Percentiles rank a stretch among this genome's conserved stretches.
Evolutionary conservation across 1,140 invertebrate species (phyloP).

Genomic region (Atopsyche davidsoni): DNA sequence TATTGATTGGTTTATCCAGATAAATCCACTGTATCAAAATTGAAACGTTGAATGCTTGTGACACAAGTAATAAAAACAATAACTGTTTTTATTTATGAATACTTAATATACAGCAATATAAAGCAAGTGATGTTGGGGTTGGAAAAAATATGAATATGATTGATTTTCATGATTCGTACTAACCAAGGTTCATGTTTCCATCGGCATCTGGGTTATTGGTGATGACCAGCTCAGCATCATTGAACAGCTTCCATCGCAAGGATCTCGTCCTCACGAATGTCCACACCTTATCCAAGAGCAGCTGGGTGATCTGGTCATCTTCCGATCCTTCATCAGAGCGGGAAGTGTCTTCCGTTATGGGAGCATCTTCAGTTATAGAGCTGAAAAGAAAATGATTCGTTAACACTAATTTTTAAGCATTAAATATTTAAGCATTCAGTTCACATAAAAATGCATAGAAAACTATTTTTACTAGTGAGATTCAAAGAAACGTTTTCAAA

Average conservation of each 20-base stretch:
- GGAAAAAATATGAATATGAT: too few relatives aligned
- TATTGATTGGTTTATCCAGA: too few relatives aligned
- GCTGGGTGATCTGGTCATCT: constrained; percentile 61
- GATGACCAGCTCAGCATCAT: constrained; percentile 70
- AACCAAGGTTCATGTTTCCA: constrained; percentile 62
- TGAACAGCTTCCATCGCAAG: constrained; percentile 60
- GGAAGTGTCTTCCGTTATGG: background rate
- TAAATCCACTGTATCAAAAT: too few relatives aligned
- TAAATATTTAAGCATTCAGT: background rate
- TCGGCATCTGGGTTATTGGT: constrained; percentile 60
- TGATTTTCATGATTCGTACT: too few relatives aligned
- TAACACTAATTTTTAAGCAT: background rate
- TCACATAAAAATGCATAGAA: background rate
- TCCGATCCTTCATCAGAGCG: constrained; percentile 47
- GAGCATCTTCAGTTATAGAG: background rate
- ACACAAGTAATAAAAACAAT: too few relatives aligned
- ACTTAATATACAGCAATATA: too few relatives aligned
- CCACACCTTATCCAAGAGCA: constrained; percentile 67
- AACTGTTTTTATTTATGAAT: too few relatives aligned
- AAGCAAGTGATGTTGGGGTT: too few relatives aligned
- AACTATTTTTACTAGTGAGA: too few relatives aligned
- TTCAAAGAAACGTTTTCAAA: too few relatives aligned
- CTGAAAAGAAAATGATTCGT: constrained; percentile 8
- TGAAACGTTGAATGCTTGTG: too few relatives aligned
- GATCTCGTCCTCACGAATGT: constrained; percentile 65